Evolutionary conservation across 2,797 vertebrate genomes (phyloP).

Genomic region (Eremophila alpestris): DNA sequence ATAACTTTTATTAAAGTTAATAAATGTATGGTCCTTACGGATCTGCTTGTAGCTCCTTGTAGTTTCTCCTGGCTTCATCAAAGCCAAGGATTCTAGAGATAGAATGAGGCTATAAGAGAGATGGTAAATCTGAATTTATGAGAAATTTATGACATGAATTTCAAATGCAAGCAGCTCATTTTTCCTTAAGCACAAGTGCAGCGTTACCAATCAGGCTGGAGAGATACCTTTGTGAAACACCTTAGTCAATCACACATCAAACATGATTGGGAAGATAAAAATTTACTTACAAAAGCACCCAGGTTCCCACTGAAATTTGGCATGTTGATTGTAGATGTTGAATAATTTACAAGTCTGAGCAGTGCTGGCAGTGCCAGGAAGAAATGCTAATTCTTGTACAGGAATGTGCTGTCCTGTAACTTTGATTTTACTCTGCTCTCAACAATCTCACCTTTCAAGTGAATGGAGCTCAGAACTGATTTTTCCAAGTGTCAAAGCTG

Average conservation of each 20-base stretch:
- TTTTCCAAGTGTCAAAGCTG: background rate
- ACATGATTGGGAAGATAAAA: background rate
- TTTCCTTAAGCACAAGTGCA: background rate
- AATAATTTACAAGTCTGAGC: slow-evolving; percentile 24
- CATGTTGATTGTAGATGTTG: background rate
- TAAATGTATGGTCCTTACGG: background rate
- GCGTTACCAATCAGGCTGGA: background rate
- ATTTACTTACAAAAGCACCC: slow-evolving; percentile 16
- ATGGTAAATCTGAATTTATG: background rate
- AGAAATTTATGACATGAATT: background rate
- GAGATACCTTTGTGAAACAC: background rate
- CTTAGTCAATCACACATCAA: background rate
- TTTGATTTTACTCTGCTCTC: slow-evolving; percentile 5
- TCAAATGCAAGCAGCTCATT: background rate
- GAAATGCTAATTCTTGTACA: background rate
- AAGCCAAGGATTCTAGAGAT: background rate
- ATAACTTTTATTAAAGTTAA: slow-evolving; percentile 28
- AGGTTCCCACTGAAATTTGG: background rate
- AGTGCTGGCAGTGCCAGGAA: background rate
- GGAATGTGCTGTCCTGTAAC: background rate
- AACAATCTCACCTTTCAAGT: background rate
- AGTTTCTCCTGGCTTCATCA: background rate
- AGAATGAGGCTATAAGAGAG: background rate
- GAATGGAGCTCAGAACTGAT: background rate
- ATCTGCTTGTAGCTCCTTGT: background rate